Evolutionary conservation across 1,140 invertebrate species (phyloP).

Genomic region (Zelostemma sp.): DNA sequence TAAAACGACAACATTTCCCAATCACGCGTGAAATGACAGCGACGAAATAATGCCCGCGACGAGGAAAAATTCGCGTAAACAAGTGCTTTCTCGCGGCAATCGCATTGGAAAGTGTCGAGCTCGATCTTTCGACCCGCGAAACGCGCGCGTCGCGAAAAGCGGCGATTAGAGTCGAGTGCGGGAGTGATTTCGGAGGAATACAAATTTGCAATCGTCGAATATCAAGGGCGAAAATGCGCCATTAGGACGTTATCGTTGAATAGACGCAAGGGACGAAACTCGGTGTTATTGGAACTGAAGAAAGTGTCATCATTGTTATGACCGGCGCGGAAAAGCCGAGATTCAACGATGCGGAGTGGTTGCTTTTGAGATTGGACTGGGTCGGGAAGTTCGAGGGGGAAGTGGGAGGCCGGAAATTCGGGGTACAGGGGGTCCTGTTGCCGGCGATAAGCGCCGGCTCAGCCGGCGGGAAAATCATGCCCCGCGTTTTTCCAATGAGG

Average conservation of each 20-base stretch:
- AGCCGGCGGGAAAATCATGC: conserved; percentile 57
- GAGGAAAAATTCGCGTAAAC: too few relatives aligned
- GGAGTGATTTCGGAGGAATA: too few relatives aligned
- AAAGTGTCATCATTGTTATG: conserved; percentile 53
- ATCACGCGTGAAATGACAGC: background rate
- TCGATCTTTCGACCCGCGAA: too few relatives aligned
- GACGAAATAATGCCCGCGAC: background rate
- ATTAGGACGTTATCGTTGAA: background rate
- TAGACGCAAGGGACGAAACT: background rate
- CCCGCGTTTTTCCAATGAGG: conserved; percentile 62
- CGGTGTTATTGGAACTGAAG: conserved; percentile 16
- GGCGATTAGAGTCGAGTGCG: too few relatives aligned
- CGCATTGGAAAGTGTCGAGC: too few relatives aligned
- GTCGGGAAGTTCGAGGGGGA: conserved; percentile 35
- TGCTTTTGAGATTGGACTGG: conserved; percentile 44
- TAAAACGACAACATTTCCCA: background rate
- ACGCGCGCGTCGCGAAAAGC: too few relatives aligned
- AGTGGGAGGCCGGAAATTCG: conserved; percentile 38
- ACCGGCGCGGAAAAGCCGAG: conserved; percentile 49
- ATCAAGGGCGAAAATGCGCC: background rate
- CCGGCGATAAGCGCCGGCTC: conserved; percentile 32
- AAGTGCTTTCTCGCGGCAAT: too few relatives aligned
- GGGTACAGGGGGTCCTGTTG: conserved; percentile 36
- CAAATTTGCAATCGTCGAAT: too few relatives aligned
- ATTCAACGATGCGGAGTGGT: conserved; percentile 51